A percentile compares a stretch with the other conserved stretches of the same genome.
Conservation (phyloP, 2,888 invertebrate species). For the Linhomoeus sp. region DNA sequence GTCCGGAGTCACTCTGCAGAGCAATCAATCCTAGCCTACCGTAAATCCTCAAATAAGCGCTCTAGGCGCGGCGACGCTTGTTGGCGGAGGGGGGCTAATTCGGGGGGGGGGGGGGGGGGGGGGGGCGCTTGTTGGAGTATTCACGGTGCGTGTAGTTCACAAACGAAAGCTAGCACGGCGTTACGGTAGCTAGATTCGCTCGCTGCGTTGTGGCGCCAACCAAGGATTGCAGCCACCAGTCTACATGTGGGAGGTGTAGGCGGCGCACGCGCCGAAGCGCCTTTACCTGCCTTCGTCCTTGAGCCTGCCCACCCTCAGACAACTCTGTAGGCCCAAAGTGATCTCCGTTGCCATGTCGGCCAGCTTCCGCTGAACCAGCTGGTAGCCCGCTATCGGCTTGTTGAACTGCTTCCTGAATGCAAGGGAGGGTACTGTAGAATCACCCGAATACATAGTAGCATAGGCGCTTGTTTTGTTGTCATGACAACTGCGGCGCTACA, state of each 20-base stretch:
- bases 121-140: neutral
- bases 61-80: constrained; percentile 83
- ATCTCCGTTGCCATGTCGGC: constrained; percentile 94
- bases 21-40: no score
- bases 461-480: no score
- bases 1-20: constrained; percentile 51
- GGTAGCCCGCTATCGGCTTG: constrained; percentile 60
- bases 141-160: neutral
- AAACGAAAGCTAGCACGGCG: neutral
- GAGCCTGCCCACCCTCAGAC: constrained; percentile 67
- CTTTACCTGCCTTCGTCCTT: constrained; percentile 45
- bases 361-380: constrained; percentile 87
- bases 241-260: constrained; percentile 45
- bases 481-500: no score
- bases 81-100: constrained; percentile 67
- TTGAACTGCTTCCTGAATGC: constrained; percentile 59
- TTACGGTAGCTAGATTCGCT: constrained; percentile 94
- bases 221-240: constrained; percentile 86
- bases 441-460: no score
- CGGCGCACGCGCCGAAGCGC: constrained; percentile 71
- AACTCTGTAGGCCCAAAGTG: constrained; percentile 61
- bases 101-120: neutral
- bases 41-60: no score
- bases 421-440: no score
- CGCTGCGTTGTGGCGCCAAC: constrained; percentile 83